Evolutionary conservation across 2,797 vertebrate genomes (phyloP), one percentile per base, ranked within the genome.

Genomic region (Spinibarbus caldwelli): DNA sequence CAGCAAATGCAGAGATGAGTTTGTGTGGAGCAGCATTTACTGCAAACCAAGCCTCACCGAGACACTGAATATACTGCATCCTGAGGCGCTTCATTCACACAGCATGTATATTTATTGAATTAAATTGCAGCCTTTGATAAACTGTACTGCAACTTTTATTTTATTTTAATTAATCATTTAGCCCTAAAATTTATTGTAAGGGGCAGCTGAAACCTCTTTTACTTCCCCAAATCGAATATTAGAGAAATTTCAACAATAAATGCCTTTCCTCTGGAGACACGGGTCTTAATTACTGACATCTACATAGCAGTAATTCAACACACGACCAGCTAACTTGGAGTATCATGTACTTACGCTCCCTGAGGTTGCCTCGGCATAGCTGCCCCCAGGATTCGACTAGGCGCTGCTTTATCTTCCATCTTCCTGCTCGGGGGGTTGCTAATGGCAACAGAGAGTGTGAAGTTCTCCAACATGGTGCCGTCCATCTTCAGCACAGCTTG

Each of bases 401-500:
- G 87, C 72, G 95, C 95, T 0, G 94, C 82, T 68, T 92, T 95
- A 3, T 96, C 96, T 0, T 93, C 91, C 19, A 82, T 36, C 76
- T 92, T 97, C 78, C 97, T 96, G 23, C 95, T 91, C 0, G 98
- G 98, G 0, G 98, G 98, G 85, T 99, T 99, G 86, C 98, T 99
- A 88, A 99, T 99, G 1, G 97, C 97, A 81, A 99, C 98, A 15
- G 96, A 95, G 88, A 99, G 96, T 70, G 93, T 94, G 0, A 96
- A 96, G 7, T 94, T 96, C 86, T 95, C 96, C 1, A 99, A 45
- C 0, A 93, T 94, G 86, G 92, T 93, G n/a, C 97, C 96, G 0
- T 99, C 97, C 97, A 99, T 92, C 87, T 97, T 98, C 90, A 99
- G 87, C 38, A 99, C 97, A 0, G 98, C 98, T 89, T 97, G 97